These are phyloP conservation scores for Orius insidiosus DNA, from an alignment of 1,140 invertebrate genomes.

Conservation along the genomic window DNA sequence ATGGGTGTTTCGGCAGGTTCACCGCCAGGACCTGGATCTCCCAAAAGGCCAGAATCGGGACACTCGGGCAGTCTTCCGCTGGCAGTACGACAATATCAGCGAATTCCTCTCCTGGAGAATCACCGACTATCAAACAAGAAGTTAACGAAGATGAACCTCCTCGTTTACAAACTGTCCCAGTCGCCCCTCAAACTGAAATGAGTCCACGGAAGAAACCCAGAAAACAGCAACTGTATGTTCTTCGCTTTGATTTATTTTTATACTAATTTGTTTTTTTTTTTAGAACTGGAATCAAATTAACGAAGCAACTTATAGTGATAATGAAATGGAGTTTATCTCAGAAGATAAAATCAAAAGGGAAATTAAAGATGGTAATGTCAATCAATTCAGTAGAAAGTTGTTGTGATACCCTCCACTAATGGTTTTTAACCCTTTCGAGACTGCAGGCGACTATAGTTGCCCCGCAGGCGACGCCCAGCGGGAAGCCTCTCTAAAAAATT, in stretches of 20 bases:
- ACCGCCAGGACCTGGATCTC: conserved; percentile 27
- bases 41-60: conserved; percentile 24
- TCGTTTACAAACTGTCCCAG: conserved; percentile 1
- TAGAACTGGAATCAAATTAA: conserved; percentile 45
- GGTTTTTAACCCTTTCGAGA: no score
- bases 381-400: no score
- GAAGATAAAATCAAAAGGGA: conserved; percentile 36
- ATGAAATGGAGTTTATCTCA: conserved; percentile 48
- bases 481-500: no score
- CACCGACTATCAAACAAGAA: conserved; percentile 24
- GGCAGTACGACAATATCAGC: conserved; percentile 59
- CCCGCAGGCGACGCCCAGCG: no score
- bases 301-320: conserved; percentile 39
- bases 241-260: conserved; percentile 9
- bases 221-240: conserved; percentile 40
- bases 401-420: no score
- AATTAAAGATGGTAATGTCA: conserved; percentile 24
- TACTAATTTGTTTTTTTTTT: conserved; percentile 19
- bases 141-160: conserved; percentile 19
- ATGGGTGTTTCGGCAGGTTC: conserved; percentile 22
- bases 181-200: conserved; percentile 28
- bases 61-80: conserved; percentile 24
- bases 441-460: no score
- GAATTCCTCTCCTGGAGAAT: conserved; percentile 49
- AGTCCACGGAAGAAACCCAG: conserved; percentile 36